Evolutionary conservation across 1,140 invertebrate species (phyloP), one percentile per base, ranked within the genome.

Genomic region (Drosophila saltans): DNA sequence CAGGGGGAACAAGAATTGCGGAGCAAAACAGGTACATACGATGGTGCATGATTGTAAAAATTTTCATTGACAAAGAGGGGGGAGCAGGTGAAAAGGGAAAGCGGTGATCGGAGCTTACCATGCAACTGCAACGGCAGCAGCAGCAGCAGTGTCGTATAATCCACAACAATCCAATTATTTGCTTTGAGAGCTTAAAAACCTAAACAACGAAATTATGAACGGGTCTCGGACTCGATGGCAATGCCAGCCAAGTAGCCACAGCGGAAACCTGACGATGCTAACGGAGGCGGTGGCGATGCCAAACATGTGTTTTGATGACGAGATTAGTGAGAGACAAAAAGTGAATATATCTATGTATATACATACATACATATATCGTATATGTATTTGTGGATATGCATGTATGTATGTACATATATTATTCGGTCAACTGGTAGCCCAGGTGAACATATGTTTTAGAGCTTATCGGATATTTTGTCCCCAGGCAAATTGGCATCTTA

Each of bases 131-230:
- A 56, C 59, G 24, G 68, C 63, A 64, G 63, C 63, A 60, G 56
- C 66, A 21, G 33, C 61, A 33, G 62, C 48, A 66, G 40, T 66
- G 33, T 52, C 45, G 45, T 59, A 59, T 73, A 77, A 77, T 72
- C 66, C 70, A 74, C 75, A 69, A 65, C 75, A 78, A 78, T 69
- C 71, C 75, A 80, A 80, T 80, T 80, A 80, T 80, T 80, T 78
- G 67, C 68, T 65, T 72, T 71, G 60, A 56, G 36, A 58, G 76
- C 76, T 78, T 78, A 68, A 80, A 80, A 69, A 73, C 48, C 73
- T 72, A 76, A 75, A 74, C 78, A 80, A 80, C 75, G 66, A 66
- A 80, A 80, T 80, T 80, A 80, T 80, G 78, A 78, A 63, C 78
- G 45, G 75, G 70, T 60, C 61, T 28, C 61, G 10, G 41, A 26